Percentiles rank a stretch among this genome's conserved stretches.
Conservation (phyloP, 2,888 invertebrate species). For the Brachyopa scutellaris region DNA sequence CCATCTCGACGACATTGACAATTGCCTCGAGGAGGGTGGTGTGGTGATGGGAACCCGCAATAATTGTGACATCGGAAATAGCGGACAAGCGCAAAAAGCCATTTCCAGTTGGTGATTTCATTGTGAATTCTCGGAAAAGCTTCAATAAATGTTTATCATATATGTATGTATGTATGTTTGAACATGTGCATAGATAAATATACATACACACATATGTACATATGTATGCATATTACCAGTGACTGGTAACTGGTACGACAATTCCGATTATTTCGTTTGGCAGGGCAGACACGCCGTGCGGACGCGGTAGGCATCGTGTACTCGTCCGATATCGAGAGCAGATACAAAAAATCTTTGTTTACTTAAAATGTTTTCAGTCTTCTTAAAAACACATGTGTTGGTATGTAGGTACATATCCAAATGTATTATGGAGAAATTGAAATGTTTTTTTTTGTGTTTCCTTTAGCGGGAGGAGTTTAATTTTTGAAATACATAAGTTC, state of each 20-base stretch:
- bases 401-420: no score
- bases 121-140: slow-evolving; percentile 69
- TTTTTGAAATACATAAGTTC: no score
- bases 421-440: no score
- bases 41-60: slow-evolving; percentile 28
- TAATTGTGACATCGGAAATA: slow-evolving; percentile 69
- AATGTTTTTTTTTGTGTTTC: neutral
- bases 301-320: neutral
- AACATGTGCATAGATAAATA: slow-evolving; percentile 1
- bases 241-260: slow-evolving; percentile 56
- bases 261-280: neutral
- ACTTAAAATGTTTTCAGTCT: slow-evolving; percentile 46
- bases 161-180: no score
- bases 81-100: slow-evolving; percentile 44
- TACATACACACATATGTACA: neutral
- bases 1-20: neutral
- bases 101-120: slow-evolving; percentile 71
- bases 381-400: neutral
- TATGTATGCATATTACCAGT: no score
- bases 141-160: slow-evolving; percentile 41
- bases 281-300: slow-evolving; percentile 3
- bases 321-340: slow-evolving; percentile 22
- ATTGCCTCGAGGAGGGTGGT: neutral
- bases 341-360: slow-evolving; percentile 30
- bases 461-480: neutral